Base-by-base conservation (phyloP, 2,888 invertebrate genomes). In the Colostygia pectinataria region DNA sequence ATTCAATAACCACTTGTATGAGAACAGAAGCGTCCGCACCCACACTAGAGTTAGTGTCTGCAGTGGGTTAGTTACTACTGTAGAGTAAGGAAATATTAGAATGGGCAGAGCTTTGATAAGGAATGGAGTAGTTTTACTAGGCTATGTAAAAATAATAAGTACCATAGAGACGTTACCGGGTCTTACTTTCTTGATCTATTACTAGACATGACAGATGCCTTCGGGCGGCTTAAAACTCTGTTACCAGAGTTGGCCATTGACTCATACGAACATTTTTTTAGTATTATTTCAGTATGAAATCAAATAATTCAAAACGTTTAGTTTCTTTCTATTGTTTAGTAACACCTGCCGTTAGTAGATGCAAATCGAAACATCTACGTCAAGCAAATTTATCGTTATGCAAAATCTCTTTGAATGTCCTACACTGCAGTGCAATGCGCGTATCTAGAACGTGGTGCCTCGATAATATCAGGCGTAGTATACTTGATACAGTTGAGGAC, bases 381-480 rank as follows among this genome's bases (percentile, higher is more conserved):
- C 68, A 59, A 53, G 57, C 53, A 48, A 63, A 68, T 64, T 65
- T 76, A 79, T 79, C 75, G 66, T 59, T 62, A 65, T 69, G 69
- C 65, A 66, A 63, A 72, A 81, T 83, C 80, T 77, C 66, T 77
- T 75, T 74, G 74, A 78, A 68, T 66, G 70, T 68, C 66, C 63
- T 57, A 59, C 65, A 54, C 61, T 68, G 64, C 50, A 56, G 66
- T 58, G 60, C 63, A 53, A 61, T 66, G 63, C 42, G 46, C 54
- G 58, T 66, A 65, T 62, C 62, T 67, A 43, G 52, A 45, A 36
- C 52, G 55, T 49, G 36, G 49, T 51, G 53, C 55, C 24, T 49
- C 55, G 74, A 72, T 76, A 66, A 58, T 68, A 71, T 77, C 70
- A 53, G 39, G 41, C 32, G 36, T 46, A 34, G 37, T 28, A 36